Evolutionary conservation across 2,888 invertebrate species (phyloP).

Genomic region (Parnassius orleans): DNA sequence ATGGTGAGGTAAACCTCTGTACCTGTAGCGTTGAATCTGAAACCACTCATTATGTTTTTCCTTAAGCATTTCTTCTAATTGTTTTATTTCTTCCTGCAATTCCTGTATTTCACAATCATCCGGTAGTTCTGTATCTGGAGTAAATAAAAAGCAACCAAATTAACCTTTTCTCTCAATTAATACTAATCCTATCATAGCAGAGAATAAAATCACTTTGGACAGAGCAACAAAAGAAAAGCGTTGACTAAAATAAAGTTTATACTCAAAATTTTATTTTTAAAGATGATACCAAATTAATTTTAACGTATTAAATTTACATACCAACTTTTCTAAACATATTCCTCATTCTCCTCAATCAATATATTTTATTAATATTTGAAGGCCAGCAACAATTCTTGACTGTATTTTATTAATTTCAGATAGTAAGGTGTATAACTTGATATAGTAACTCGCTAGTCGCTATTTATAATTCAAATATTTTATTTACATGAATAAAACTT

Average conservation of each 20-base stretch:
- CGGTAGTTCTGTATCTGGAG: slow-evolving; percentile 38
- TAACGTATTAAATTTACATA: slow-evolving; percentile 31
- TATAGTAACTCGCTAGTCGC: too few relatives aligned
- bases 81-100: slow-evolving; percentile 51
- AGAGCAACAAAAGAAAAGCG: too few relatives aligned
- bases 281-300: neutral
- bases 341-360: slow-evolving; percentile 37
- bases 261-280: neutral
- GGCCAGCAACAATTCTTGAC: neutral
- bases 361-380: neutral
- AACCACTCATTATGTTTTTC: slow-evolving; percentile 59
- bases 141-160: neutral
- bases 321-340: slow-evolving; percentile 54
- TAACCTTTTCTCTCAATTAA: too few relatives aligned
- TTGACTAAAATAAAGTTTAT: neutral
- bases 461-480: too few relatives aligned
- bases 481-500: too few relatives aligned
- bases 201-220: too few relatives aligned
- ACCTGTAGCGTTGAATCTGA: slow-evolving; percentile 52
- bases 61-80: slow-evolving; percentile 48
- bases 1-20: slow-evolving; percentile 31
- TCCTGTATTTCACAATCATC: slow-evolving; percentile 49
- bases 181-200: too few relatives aligned
- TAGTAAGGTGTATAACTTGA: too few relatives aligned
- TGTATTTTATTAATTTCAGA: too few relatives aligned